Evolutionary conservation across 2,797 vertebrate genomes (phyloP).

Genomic region (Microcaecilia unicolor): DNA sequence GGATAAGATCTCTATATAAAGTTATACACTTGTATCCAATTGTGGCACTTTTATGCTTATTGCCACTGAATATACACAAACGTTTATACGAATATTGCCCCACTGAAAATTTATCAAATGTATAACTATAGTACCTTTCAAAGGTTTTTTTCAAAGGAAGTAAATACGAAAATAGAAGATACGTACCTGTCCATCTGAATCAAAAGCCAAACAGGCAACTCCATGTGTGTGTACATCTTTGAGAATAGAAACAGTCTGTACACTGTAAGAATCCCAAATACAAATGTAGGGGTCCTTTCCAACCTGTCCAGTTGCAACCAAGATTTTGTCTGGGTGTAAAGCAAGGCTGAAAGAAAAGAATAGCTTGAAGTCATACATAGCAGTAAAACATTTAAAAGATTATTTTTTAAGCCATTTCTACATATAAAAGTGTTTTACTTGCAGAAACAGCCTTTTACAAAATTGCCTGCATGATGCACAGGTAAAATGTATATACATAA

Average conservation of each 20-base stretch:
- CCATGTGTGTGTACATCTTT: constrained; percentile 90
- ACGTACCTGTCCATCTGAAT: constrained; percentile 86
- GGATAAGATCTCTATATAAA: too few species aligned
- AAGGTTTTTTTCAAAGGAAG: too few species aligned
- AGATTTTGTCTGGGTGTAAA: constrained; percentile 83
- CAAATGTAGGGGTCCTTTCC: constrained; percentile 91
- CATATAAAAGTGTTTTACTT: too few species aligned
- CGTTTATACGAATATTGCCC: fast-evolving
- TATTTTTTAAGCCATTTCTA: too few species aligned
- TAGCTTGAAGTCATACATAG: neutral
- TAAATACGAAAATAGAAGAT: constrained; percentile 5
- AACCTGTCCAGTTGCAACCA: constrained; percentile 92
- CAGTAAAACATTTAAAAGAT: too few species aligned
- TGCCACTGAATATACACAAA: neutral
- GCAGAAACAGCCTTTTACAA: too few species aligned
- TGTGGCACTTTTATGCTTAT: too few species aligned
- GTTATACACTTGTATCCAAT: too few species aligned
- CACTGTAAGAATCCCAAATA: constrained; percentile 83
- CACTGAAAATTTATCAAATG: neutral
- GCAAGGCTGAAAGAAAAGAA: constrained; percentile 73
- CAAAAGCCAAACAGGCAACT: constrained; percentile 84
- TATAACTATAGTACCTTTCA: too few species aligned
- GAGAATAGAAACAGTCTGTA: constrained; percentile 86
- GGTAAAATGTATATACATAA: too few species aligned
- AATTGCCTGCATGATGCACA: too few species aligned